Evolutionary conservation across 2,888 invertebrate genomes (phyloP), one percentile per base, ranked within the genome.

Genomic region (Ophioninae sp.): DNA sequence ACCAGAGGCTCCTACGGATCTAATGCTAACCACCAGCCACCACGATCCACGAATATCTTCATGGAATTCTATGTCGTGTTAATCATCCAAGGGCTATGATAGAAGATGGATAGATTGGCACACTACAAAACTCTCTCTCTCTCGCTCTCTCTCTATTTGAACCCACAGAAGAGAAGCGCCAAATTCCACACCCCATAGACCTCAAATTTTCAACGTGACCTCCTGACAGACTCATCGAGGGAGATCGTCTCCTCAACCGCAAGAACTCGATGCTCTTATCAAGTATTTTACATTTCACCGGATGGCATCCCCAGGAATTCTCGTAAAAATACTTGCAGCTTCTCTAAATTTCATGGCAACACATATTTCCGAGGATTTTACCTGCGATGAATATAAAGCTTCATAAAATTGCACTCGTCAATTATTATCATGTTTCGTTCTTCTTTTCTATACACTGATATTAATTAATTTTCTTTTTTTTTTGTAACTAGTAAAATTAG

Each of bases 401-500:
- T 17, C 0, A 6, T 3, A 5, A 2, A 22, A 68, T 44, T 68
- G 20, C 22, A 2, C 41, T 8, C 39, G n/a, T 59, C 30, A 67
- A 65, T 39, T 30, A 30, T 30, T 30, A 30, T 30, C 30, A 30
- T 3, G 3, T 1, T 30, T 30, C 2, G 30, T 30, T 30, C n/a
- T 63, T 20, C 17, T 63, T 63, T n/a, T 63, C 10, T 30, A 13
- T 51, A 59, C 63, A 13, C 59, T 20, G 63, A 51, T 59, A 85
- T 89, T 88, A 58, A 87, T 87, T 2, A 51, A 30, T 30, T 1
- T 30, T 30, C 5, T 17, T 51, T 10, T 44, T 44, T 44, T 17
- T 17, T 17, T 91, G 91, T 91, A 90, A 90, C 85, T 87, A 87
- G 86, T 89, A 90, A 90, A 89, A 89, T 79, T 82, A 90, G 59